Conservation (phyloP, 2,113 vertebrate species). For the Nymphicus hollandicus region DNA sequence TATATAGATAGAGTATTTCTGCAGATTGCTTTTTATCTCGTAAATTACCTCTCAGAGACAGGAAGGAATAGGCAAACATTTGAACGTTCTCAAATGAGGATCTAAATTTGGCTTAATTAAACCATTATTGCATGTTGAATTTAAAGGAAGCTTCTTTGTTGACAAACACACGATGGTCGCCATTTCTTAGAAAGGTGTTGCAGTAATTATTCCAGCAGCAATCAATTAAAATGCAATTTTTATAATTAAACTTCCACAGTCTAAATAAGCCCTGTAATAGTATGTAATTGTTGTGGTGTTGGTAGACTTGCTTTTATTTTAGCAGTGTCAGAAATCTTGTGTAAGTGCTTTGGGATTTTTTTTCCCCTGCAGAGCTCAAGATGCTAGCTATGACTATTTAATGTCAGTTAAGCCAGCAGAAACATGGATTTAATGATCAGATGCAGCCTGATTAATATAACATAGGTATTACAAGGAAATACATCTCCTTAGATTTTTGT, state of each 20-base stretch:
- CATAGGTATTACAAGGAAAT: not conserved
- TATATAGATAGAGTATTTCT: constrained; percentile 28
- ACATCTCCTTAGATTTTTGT: constrained; percentile 33
- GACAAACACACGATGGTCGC: constrained; percentile 44
- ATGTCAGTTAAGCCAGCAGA: not conserved
- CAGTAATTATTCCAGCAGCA: constrained; percentile 51
- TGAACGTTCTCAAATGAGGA: constrained; percentile 21
- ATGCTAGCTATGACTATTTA: not conserved
- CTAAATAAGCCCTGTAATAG: constrained; percentile 9
- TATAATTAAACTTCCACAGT: constrained; percentile 56
- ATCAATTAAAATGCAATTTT: constrained; percentile 68
- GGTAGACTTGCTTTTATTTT: constrained; percentile 22
- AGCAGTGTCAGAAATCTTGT: not conserved
- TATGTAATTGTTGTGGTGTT: not conserved
- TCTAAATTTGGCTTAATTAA: constrained; percentile 60
- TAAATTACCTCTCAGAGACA: constrained; percentile 42
- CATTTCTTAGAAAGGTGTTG: constrained; percentile 50
- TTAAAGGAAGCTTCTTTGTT: constrained; percentile 41
- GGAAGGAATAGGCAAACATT: constrained; percentile 26
- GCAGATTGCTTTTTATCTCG: constrained; percentile 42
- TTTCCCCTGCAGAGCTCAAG: not conserved
- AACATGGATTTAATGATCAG: not conserved
- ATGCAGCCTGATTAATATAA: not conserved
- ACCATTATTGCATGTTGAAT: constrained; percentile 21
- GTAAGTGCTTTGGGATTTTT: not conserved